Base-by-base conservation (phyloP, 2,113 vertebrate genomes). In the Eonycteris spelaea region DNA sequence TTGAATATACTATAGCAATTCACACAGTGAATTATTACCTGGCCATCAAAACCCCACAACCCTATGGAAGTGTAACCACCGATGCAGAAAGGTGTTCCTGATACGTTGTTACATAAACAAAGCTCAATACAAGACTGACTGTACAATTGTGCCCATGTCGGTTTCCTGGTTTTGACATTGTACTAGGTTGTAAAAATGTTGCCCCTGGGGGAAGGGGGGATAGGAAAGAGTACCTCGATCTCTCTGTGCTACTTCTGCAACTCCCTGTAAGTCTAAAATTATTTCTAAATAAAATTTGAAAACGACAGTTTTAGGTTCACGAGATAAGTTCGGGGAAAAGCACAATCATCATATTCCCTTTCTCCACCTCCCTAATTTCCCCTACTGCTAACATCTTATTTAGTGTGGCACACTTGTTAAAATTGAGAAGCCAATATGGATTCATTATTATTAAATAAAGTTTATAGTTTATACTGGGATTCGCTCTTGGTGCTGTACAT, bases 91-190 rank as follows among this genome's bases (percentile, higher is more conserved):
- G 45, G 43, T 15, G 26, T 26, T 68, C 70, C 30, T 1, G 16
- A 13, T 43, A 61, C 38, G 24, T 7, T 55, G 78, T 26, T 65
- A n/a, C 51, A 24, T 10, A 45, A 71, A 73, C 83, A 67, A 30
- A 87, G 59, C 26, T 13, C 2, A 9, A 38, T 48, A 30, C 18
- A 13, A 48, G 77, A 28, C 12, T 21, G 33, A 80, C 45, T 7
- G 19, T 22, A 1, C 11, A 16, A 5, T 3, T 59, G 21, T 40
- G 53, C 33, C 13, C 8, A 0, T 3, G 63, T 61, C n/a, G 8
- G 7, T 26, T 53, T 40, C 43, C 61, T 43, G 63, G 82, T 16
- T 43, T 55, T 53, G 45, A 13, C 45, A 5, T 1, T 45, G 40
- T 33, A 13, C 2, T 11, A 18, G 7, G 26, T 8, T 33, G 33